These are phyloP conservation scores for Rhombomys opimus DNA, from an alignment of 2,113 vertebrate genomes.

Conservation along the genomic window DNA sequence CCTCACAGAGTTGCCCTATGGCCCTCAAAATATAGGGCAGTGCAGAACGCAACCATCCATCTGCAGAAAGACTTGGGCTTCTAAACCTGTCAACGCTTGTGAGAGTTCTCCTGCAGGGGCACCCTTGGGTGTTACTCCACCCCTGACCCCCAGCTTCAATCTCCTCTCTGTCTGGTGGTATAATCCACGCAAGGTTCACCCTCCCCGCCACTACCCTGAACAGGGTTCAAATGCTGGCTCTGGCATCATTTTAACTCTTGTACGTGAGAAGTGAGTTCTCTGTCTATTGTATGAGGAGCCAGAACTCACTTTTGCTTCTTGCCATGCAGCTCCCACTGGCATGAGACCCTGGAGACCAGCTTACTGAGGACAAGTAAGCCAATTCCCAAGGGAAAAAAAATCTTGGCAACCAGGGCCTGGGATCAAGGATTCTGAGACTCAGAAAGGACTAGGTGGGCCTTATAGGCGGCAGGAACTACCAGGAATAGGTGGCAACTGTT, in stretches of 20 bases:
- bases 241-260: background rate
- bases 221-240: background rate
- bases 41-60: background rate
- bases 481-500: background rate
- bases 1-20: background rate
- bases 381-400: background rate
- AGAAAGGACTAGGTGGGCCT: no score
- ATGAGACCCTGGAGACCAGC: background rate
- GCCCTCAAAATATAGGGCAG: background rate
- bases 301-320: no score
- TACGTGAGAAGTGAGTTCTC: background rate
- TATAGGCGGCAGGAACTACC: background rate
- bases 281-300: background rate
- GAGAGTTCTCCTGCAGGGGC: background rate
- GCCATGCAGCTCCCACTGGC: background rate
- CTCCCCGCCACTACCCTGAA: background rate
- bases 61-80: background rate
- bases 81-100: background rate
- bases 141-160: background rate
- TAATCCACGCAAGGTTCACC: background rate
- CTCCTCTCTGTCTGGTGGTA: background rate
- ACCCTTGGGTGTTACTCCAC: accelerated
- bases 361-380: background rate
- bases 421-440: background rate
- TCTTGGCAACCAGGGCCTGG: no score